Evolutionary conservation across 2,797 vertebrate species (phyloP), one percentile per base, ranked within the genome.

Genomic region (Yasuhikotakia modesta): DNA sequence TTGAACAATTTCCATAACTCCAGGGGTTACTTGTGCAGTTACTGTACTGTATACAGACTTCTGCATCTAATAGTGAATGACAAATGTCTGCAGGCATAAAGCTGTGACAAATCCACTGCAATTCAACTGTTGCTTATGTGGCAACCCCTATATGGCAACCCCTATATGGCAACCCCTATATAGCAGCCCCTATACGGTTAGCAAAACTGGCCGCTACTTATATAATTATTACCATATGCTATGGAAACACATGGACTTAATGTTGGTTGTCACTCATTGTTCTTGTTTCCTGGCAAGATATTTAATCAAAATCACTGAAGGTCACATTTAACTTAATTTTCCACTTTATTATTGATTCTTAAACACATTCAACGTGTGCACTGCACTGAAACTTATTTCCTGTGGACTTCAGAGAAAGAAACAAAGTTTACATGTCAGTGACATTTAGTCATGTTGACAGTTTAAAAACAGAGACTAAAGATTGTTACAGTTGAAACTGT

Each of bases 1-100:
- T 76, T 77, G 66, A 77, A 32, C 55, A 52, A 50, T 27, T 45
- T 2, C 65, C 21, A 21, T 70, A 60, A 70, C 66, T 61, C 14
- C 21, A 52, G 22, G 13, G 16, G 30, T 63, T 63, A 4, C 60
- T 63, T 11, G 17, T 63, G 30, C 17, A 11, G 27, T 63, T 63
- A 63, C 3, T 35, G 27, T 61, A 11, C 14, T n/a, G 2, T 48
- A 24, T 52, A 35, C 39, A 50, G 2, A 27, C 19, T 65, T 22
- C 48, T 7, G 30, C 22, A 43, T 27, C 27, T 27, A 27, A 58
- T 57, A 67, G 11, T 57, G 50, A 58, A 67, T 68, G 43, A 48
- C 66, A 66, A 16, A 45, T 58, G 74, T n/a, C n/a, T n/a, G 17
- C 22, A 58, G 73, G 35, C 67, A 63, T 67, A 30, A 55, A 58